Evolutionary conservation across 1,140 invertebrate genomes (phyloP).

Genomic region (Cyrtorhinus lividipennis): DNA sequence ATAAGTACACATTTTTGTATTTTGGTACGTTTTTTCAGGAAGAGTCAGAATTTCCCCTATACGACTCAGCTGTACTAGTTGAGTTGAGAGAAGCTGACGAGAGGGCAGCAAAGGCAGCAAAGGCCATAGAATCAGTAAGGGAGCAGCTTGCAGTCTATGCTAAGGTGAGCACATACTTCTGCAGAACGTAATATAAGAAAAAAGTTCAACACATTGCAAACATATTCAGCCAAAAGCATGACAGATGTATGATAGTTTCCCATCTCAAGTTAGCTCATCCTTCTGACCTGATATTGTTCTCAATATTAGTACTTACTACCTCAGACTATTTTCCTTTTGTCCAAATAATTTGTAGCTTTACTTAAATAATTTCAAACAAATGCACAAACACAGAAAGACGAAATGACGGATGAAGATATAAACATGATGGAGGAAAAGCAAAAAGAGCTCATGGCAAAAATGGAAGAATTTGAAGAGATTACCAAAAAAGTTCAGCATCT

Average conservation of each 20-base stretch:
- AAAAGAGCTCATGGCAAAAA: constrained; percentile 26
- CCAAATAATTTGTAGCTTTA: too few species aligned
- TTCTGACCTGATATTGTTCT: too few species aligned
- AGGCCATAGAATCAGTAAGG: constrained; percentile 2
- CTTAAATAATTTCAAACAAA: too few species aligned
- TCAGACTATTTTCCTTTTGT: too few species aligned
- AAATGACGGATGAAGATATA: constrained; percentile 30
- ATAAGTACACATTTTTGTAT: background rate
- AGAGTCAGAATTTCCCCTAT: constrained; percentile 10
- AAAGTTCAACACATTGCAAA: background rate
- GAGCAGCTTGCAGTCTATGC: constrained; percentile 6
- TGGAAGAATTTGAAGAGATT: constrained; percentile 30
- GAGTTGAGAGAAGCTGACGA: constrained; percentile 14
- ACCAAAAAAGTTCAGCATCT: constrained; percentile 29
- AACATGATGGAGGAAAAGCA: constrained; percentile 27
- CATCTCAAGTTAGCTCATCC: too few species aligned
- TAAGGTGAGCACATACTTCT: constrained; percentile 1
- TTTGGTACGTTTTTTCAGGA: background rate
- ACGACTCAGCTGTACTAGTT: constrained; percentile 11
- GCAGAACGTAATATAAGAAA: background rate
- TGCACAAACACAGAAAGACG: constrained; percentile 28
- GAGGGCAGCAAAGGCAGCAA: constrained; percentile 12
- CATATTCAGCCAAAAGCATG: too few species aligned
- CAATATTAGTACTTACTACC: too few species aligned
- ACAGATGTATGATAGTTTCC: too few species aligned